Evolutionary conservation across 1,140 invertebrate species (phyloP).

Genomic region (Cyrtorhinus lividipennis): DNA sequence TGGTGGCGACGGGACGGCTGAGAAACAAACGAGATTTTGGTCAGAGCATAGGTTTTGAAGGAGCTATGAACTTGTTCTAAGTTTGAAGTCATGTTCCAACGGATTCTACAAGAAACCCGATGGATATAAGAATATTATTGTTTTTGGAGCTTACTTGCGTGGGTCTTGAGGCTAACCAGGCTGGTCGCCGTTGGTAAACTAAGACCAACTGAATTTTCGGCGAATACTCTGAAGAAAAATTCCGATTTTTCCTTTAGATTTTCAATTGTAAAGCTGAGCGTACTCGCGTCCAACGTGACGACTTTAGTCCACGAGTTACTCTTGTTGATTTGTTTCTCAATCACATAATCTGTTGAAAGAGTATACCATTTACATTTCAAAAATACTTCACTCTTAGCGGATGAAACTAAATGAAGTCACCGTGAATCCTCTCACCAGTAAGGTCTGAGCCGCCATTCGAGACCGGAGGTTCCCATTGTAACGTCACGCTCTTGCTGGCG

Average conservation of each 20-base stretch:
- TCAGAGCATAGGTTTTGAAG: too few relatives aligned
- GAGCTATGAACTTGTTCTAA: neutral
- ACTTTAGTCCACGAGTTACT: slow-evolving; percentile 79
- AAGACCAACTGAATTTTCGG: slow-evolving; percentile 78
- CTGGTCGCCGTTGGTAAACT: slow-evolving; percentile 65
- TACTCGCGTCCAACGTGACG: slow-evolving; percentile 62
- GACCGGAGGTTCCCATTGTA: slow-evolving; percentile 71
- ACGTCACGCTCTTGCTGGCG: slow-evolving; percentile 68
- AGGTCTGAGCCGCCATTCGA: slow-evolving; percentile 74
- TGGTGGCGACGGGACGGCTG: slow-evolving; percentile 75
- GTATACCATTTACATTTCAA: slow-evolving; percentile 11
- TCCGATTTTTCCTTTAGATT: slow-evolving; percentile 80
- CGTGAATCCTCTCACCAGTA: slow-evolving; percentile 56
- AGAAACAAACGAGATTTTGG: slow-evolving; percentile 10
- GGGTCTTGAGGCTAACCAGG: slow-evolving; percentile 72
- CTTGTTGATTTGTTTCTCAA: slow-evolving; percentile 69
- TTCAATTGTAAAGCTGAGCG: slow-evolving; percentile 60
- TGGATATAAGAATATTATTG: neutral
- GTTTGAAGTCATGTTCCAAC: neutral
- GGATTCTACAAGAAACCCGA: neutral
- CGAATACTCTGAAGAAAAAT: slow-evolving; percentile 78
- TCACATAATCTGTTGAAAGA: slow-evolving; percentile 61
- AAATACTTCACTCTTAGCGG: too few relatives aligned
- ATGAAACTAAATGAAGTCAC: too few relatives aligned
- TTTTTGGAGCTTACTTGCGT: slow-evolving; percentile 89